A percentile compares a stretch with the other conserved stretches of the same genome.
Conservation (phyloP, 2,888 invertebrate genomes). For the Heliconius charithonia region DNA sequence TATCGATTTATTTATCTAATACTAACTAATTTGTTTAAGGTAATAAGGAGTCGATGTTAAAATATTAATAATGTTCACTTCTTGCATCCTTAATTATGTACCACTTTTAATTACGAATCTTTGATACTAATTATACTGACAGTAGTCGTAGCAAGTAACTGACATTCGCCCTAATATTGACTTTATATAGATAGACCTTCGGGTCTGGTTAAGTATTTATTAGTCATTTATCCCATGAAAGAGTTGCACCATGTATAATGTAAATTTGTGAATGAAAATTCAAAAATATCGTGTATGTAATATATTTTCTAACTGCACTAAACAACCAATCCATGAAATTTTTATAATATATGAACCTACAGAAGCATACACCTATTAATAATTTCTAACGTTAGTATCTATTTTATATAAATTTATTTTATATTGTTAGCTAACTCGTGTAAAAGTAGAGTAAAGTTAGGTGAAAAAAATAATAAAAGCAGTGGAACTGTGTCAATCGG, state of each 20-base stretch:
- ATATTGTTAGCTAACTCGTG: too few species aligned
- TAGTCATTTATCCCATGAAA: neutral
- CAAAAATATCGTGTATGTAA: neutral
- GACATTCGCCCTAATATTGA: neutral
- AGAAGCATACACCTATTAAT: neutral
- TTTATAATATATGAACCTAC: neutral
- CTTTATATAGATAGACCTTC: neutral
- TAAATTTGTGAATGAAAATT: neutral
- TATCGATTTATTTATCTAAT: neutral
- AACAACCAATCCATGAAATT: too few species aligned
- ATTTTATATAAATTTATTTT: too few species aligned
- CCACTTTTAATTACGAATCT: neutral
- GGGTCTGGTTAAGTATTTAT: neutral
- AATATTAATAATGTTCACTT: neutral
- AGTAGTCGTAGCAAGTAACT: neutral
- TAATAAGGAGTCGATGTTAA: neutral
- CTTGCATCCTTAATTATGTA: neutral
- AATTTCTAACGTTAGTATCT: too few species aligned
- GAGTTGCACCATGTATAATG: neutral
- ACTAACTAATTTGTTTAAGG: neutral
- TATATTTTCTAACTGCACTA: neutral
- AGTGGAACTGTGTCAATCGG: too few species aligned
- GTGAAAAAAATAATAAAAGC: too few species aligned
- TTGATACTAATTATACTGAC: neutral
- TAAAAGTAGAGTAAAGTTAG: too few species aligned